Conservation (phyloP, 1,140 invertebrate genomes). For the Chironomus striatipennis region DNA sequence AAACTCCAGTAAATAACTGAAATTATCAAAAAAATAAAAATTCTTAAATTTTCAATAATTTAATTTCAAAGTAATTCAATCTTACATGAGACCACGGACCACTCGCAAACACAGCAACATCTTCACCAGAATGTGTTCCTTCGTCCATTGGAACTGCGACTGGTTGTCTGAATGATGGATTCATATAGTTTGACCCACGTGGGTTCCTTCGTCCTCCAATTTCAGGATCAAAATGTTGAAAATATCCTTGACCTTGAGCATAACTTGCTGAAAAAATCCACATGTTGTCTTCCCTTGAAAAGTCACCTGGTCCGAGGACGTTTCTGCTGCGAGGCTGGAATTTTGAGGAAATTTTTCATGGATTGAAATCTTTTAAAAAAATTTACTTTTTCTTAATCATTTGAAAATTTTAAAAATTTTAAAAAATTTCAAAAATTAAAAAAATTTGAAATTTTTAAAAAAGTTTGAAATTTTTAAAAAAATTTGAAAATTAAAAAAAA, state of each 20-base stretch:
- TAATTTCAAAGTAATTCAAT: not conserved
- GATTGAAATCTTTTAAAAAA: slow-evolving; percentile 24
- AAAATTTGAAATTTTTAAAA: not conserved
- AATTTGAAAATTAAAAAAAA: no score
- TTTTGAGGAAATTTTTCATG: slow-evolving; percentile 28
- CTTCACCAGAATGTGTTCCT: slow-evolving; percentile 53
- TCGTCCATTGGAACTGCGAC: slow-evolving; percentile 40
- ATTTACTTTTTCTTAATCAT: not conserved
- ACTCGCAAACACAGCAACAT: slow-evolving; percentile 53
- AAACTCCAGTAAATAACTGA: not conserved
- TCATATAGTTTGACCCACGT: not conserved
- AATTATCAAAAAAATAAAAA: not conserved
- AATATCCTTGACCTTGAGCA: slow-evolving; percentile 55
- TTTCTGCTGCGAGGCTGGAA: slow-evolving; percentile 42
- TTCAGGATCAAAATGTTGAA: slow-evolving; percentile 30
- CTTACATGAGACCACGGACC: slow-evolving; percentile 58
- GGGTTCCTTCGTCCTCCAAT: slow-evolving; percentile 31
- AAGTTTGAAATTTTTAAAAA: not conserved
- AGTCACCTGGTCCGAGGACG: slow-evolving; percentile 43
- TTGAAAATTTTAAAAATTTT: not conserved
- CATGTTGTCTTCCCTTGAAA: slow-evolving; percentile 37
- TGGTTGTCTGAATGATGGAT: slow-evolving; percentile 42
- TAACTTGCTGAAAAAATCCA: slow-evolving; percentile 57
- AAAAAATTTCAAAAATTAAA: no score
- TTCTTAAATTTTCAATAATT: not conserved